These are phyloP conservation scores for Notocelia uddmanniana DNA, from an alignment of 2,888 invertebrate species.

Conservation along the genomic window DNA sequence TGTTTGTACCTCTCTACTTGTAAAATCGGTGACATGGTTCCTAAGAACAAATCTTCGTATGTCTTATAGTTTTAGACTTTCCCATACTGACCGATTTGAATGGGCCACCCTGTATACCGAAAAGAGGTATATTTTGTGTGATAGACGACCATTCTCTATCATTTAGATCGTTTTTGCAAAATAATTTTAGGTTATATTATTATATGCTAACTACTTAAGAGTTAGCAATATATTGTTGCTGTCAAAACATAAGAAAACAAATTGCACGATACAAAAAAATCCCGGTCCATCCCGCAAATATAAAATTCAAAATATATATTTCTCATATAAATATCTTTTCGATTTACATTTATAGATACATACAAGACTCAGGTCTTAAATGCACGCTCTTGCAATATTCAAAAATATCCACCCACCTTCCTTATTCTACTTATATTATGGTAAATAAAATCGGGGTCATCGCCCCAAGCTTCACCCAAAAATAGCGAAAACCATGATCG, in stretches of 20 bases:
- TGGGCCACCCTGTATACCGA: no score
- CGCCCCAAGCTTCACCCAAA: constrained; percentile 48
- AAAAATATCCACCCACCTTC: constrained; percentile 62
- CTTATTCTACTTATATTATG: constrained; percentile 61
- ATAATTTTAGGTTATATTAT: no score
- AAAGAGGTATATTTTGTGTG: no score
- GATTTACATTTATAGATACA: constrained; percentile 26
- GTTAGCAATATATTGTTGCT: neutral
- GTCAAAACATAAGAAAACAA: constrained; percentile 51
- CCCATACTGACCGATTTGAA: no score
- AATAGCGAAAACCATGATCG: constrained; percentile 24
- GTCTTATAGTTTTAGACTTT: no score
- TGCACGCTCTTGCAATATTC: constrained; percentile 64
- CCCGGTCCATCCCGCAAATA: constrained; percentile 25
- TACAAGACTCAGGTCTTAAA: constrained; percentile 35
- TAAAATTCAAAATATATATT: constrained; percentile 40
- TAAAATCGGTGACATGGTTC: no score
- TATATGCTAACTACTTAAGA: no score
- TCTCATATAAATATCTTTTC: constrained; percentile 37
- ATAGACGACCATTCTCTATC: no score
- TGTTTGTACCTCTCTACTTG: no score
- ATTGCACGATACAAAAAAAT: constrained; percentile 47
- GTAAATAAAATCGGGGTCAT: constrained; percentile 56
- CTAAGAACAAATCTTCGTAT: no score
- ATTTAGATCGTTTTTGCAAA: no score